These are phyloP conservation scores for Chelon labrosus DNA, from an alignment of 2,797 vertebrate species.

Conservation along the genomic window DNA sequence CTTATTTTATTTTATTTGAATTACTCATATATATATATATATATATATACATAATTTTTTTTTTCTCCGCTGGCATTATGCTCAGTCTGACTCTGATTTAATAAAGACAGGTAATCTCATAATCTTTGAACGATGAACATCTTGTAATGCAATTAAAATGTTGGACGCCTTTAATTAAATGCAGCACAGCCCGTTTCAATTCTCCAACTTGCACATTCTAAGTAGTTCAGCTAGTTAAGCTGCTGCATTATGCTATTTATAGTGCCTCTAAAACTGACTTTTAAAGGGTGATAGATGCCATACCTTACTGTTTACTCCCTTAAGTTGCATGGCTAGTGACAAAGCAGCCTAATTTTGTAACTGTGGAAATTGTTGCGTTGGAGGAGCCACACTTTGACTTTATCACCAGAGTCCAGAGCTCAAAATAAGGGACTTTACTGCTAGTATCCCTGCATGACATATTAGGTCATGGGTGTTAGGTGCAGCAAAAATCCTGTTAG, in stretches of 20 bases:
- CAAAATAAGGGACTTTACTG: constrained; percentile 63
- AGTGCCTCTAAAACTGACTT: constrained; percentile 28
- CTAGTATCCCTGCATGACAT: constrained; percentile 58
- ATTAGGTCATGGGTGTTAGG: constrained; percentile 73
- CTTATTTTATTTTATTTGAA: background rate
- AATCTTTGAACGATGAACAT: constrained; percentile 14
- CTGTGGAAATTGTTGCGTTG: constrained; percentile 57
- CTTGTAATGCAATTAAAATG: constrained; percentile 23
- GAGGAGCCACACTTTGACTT: constrained; percentile 62
- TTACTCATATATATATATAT: background rate
- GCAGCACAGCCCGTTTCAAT: background rate
- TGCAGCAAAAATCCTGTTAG: constrained; percentile 75
- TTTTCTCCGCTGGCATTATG: background rate
- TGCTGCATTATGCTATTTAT: constrained; percentile 4
- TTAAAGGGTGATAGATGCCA: constrained; percentile 14
- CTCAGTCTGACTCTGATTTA: constrained; percentile 11
- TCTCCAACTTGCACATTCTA: background rate
- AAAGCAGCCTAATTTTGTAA: constrained; percentile 54
- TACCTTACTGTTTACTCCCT: constrained; percentile 23
- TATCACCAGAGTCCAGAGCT: constrained; percentile 71
- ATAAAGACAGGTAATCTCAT: constrained; percentile 12
- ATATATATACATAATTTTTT: background rate
- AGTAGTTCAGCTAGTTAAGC: constrained; percentile 5
- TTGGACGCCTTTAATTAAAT: constrained; percentile 17
- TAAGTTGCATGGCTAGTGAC: constrained; percentile 40